Conservation (phyloP, 1,140 invertebrate genomes). For the Lepidurus apus region DNA sequence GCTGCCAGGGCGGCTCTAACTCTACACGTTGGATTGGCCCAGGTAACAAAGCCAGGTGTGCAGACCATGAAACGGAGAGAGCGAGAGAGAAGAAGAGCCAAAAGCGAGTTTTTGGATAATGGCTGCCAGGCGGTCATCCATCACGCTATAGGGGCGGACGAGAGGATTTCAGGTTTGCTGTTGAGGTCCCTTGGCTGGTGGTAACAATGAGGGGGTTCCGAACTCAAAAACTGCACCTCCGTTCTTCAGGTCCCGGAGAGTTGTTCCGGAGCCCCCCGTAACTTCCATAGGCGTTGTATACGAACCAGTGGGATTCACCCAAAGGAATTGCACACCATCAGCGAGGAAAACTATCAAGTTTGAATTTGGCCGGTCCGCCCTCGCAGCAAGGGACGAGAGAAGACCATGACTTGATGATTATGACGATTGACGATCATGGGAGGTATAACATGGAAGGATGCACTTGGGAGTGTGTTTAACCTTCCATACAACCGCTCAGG, state of each 20-base stretch:
- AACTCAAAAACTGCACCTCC: not conserved
- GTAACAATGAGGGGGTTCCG: constrained; percentile 13
- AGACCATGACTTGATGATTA: constrained; percentile 19
- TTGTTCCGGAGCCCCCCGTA: constrained; percentile 12
- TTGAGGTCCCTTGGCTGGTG: not conserved
- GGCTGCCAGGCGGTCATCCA: constrained; percentile 13
- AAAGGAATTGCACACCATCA: not conserved
- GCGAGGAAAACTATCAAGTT: not conserved
- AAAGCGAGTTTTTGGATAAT: not conserved
- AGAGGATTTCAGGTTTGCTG: constrained; percentile 4
- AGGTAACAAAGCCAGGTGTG: constrained; percentile 21
- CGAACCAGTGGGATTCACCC: not conserved
- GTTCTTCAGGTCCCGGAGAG: constrained; percentile 11
- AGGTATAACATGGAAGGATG: not conserved
- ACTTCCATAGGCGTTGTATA: not conserved
- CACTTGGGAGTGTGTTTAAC: constrained; percentile 10
- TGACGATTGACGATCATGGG: constrained; percentile 3
- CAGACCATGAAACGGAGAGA: not conserved
- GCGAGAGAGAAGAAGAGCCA: not conserved
- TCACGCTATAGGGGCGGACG: not conserved
- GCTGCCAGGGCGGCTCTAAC: constrained; percentile 20
- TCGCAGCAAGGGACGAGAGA: constrained; percentile 3
- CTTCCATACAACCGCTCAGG: not conserved
- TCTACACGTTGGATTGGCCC: constrained; percentile 18
- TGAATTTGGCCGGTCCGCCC: not conserved